Percentiles rank a stretch among this genome's conserved stretches.
Evolutionary conservation across 2,113 vertebrate genomes (phyloP).

Genomic region (Eclectus roratus): DNA sequence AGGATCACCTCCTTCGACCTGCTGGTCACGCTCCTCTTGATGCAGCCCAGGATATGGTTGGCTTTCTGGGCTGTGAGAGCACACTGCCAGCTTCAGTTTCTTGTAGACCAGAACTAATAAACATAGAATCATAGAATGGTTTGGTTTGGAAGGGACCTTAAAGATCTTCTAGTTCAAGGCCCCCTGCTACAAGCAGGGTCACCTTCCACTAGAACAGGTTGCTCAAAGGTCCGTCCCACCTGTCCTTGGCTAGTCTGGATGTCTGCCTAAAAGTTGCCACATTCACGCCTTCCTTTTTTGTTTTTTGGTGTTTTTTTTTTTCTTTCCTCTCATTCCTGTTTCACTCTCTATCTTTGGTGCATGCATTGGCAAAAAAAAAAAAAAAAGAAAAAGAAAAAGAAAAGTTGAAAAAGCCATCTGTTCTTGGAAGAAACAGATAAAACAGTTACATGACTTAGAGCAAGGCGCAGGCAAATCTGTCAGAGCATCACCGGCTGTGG

Average conservation of each 20-base stretch:
- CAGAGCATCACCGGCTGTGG: neutral
- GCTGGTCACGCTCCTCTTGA: too few relatives aligned
- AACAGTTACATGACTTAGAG: fast-evolving
- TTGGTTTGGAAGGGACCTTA: neutral
- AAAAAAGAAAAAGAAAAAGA: too few relatives aligned
- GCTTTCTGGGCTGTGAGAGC: neutral
- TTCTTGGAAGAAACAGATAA: neutral
- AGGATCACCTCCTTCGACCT: too few relatives aligned
- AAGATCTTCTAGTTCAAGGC: neutral
- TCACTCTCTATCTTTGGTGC: neutral
- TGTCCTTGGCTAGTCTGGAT: neutral
- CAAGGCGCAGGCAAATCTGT: fast-evolving
- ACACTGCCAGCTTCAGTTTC: neutral
- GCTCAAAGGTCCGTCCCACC: neutral
- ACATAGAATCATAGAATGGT: neutral
- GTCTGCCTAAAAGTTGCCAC: neutral
- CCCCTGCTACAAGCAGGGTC: neutral
- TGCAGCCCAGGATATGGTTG: too few relatives aligned
- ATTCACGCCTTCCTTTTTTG: neutral
- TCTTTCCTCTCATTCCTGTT: neutral
- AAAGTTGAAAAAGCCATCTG: neutral
- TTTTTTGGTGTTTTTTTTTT: too few relatives aligned
- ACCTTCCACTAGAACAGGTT: neutral
- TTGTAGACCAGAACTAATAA: neutral
- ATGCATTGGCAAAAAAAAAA: fast-evolving